Evolutionary conservation across 2,797 vertebrate species (phyloP), one percentile per base, ranked within the genome.

Genomic region (Sebastes taczanowskii): DNA sequence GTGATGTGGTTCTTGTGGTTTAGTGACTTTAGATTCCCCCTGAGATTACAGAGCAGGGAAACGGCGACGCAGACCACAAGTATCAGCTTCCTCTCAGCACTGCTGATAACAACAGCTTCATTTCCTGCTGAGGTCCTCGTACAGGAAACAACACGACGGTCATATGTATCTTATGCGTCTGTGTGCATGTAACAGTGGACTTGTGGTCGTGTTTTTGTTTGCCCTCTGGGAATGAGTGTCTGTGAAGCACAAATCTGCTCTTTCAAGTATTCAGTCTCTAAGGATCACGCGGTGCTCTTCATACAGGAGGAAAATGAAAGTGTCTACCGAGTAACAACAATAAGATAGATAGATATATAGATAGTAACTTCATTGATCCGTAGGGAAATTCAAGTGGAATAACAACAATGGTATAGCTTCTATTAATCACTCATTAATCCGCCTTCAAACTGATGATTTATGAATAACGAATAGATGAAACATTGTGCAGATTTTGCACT

Each of bases 61-160:
- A 46, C 27, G 3, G 42, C 56, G 58, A 34, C 11, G 55, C 69
- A 61, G 11, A 74, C 85, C 88, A 49, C 84, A 82, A 84, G 71
- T 73, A 84, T 71, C 81, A 59, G 81, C 79, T 85, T 85, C 87
- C 74, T 70, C 49, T 67, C 55, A 2, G 60, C 4, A 1, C 23
- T 66, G 2, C 87, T 60, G 87, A 90, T 88, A 82, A 74, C 78
- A 9, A 27, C 72, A 0, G 67, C 64, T 89, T 90, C 68, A 80
- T 87, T 91, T 91, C 87, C 91, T 82, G 70, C 62, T 25, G 64
- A 77, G 65, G 27, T 62, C 18, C 7, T 32, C 71, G 2, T 2
- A 11, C 5, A 81, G 88, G 80, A 88, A 89, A 70, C 86, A 3
- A 60, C 35, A 10, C 16, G 59, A 56, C 6, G 16, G 0, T 77